Percentiles rank a stretch among this genome's conserved stretches.
Conservation (phyloP, 92 coral and sea anemone species). For the Epizoanthus scotinus region DNA sequence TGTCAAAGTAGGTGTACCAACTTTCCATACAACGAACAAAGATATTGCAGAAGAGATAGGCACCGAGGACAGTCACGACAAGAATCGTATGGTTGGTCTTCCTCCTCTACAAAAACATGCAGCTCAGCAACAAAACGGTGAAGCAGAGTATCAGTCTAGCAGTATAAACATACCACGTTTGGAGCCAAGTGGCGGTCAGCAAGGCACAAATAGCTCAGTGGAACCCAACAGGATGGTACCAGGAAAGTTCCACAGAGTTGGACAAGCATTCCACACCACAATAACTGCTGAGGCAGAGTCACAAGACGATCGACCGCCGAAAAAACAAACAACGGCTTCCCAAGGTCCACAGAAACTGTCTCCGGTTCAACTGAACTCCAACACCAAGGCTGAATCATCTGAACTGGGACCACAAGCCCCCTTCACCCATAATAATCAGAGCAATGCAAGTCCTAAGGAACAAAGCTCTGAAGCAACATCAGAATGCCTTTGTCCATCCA, state of each 20-base stretch:
- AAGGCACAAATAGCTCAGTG: background rate
- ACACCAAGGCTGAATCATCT: background rate
- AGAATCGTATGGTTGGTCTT: background rate
- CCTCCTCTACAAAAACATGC: background rate
- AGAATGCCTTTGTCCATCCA: slow-evolving; percentile 35
- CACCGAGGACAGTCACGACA: background rate
- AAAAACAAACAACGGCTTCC: background rate
- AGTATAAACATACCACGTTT: background rate
- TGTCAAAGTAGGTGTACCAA: background rate
- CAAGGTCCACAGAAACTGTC: no score
- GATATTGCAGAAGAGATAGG: slow-evolving; percentile 19
- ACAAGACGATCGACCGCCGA: background rate
- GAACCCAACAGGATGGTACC: slow-evolving; percentile 4
- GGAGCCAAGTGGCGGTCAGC: background rate
- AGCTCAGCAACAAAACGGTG: no score
- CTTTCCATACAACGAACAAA: background rate
- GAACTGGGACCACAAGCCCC: background rate
- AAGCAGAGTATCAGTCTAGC: no score
- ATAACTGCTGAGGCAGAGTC: slow-evolving; percentile 40
- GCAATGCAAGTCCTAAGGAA: background rate
- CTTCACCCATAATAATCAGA: background rate
- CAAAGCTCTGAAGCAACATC: slow-evolving; percentile 8
- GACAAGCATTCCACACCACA: slow-evolving; percentile 1
- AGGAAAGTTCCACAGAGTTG: background rate
- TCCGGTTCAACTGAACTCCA: background rate